Conservation (phyloP, 2,797 vertebrate species). For the Schizothorax lantsangensis region DNA sequence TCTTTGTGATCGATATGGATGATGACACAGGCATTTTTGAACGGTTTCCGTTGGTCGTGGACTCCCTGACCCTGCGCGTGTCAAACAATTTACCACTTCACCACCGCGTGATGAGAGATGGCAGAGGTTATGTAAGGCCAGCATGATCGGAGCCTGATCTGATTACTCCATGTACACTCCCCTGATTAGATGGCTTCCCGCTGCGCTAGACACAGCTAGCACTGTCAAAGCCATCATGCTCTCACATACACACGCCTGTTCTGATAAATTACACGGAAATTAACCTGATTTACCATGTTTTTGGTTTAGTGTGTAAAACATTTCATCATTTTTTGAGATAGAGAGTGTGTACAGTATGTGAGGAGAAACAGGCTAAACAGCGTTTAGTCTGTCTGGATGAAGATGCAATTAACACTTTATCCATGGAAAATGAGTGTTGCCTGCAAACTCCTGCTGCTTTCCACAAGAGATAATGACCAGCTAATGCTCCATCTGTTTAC, state of each 20-base stretch:
- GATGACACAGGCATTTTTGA: constrained; percentile 18
- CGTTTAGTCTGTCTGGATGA: constrained; percentile 44
- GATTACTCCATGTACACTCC: constrained; percentile 58
- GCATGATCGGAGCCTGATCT: constrained; percentile 54
- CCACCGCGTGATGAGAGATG: constrained; percentile 22
- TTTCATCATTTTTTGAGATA: neutral
- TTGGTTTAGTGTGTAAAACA: constrained; percentile 1
- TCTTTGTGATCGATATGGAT: neutral
- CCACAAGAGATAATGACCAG: constrained; percentile 69
- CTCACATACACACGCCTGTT: constrained; percentile 54
- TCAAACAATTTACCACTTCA: constrained; percentile 16
- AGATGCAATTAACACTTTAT: constrained; percentile 61
- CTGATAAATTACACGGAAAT: neutral
- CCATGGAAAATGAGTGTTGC: constrained; percentile 61
- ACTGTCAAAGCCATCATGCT: constrained; percentile 58
- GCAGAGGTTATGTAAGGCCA: constrained; percentile 39
- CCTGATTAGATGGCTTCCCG: constrained; percentile 71
- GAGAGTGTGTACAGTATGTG: neutral
- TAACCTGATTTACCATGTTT: neutral
- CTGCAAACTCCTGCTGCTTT: constrained; percentile 69
- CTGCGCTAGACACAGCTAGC: constrained; percentile 54
- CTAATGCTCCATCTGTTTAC: constrained; percentile 68
- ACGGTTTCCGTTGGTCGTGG: constrained; percentile 24
- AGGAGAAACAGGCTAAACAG: constrained; percentile 26
- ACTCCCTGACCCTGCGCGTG: constrained; percentile 29